These are phyloP conservation scores for Charanyca ferruginea DNA, from an alignment of 2,888 invertebrate species.

Conservation along the genomic window DNA sequence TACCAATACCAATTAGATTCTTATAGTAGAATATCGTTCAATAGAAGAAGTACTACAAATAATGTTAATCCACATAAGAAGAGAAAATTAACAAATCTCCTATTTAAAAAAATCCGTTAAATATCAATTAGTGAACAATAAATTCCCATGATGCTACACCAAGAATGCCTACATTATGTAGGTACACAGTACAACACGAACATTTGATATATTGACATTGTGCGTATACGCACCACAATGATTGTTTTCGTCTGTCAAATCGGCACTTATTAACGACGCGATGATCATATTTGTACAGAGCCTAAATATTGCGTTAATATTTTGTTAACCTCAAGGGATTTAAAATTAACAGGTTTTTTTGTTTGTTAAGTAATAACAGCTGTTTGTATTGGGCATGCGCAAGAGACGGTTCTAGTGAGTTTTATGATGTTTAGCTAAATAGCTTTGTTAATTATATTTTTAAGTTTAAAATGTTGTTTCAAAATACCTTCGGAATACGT, in stretches of 20 bases:
- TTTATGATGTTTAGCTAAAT: constrained; percentile 52
- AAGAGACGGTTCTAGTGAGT: constrained; percentile 66
- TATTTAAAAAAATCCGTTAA: constrained; percentile 1
- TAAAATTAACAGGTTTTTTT: constrained; percentile 82
- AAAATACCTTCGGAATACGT: background rate
- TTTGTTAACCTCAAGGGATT: constrained; percentile 89
- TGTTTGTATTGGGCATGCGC: constrained; percentile 79
- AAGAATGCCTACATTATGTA: constrained; percentile 62
- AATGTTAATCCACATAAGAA: background rate
- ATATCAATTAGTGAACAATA: constrained; percentile 29
- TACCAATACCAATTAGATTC: no score
- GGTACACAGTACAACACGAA: constrained; percentile 66
- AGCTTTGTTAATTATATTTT: constrained; percentile 33
- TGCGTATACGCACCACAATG: constrained; percentile 75
- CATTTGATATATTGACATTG: constrained; percentile 77
- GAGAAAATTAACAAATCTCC: background rate
- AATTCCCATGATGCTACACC: constrained; percentile 43
- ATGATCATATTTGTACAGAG: constrained; percentile 78
- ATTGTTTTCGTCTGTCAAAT: constrained; percentile 83
- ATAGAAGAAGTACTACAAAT: no score
- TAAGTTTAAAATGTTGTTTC: background rate
- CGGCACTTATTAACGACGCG: constrained; percentile 85
- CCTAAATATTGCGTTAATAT: constrained; percentile 87
- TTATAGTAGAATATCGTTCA: no score
- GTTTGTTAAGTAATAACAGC: constrained; percentile 86